Conservation (phyloP, 2,888 invertebrate species). For the Meloe dianella region DNA sequence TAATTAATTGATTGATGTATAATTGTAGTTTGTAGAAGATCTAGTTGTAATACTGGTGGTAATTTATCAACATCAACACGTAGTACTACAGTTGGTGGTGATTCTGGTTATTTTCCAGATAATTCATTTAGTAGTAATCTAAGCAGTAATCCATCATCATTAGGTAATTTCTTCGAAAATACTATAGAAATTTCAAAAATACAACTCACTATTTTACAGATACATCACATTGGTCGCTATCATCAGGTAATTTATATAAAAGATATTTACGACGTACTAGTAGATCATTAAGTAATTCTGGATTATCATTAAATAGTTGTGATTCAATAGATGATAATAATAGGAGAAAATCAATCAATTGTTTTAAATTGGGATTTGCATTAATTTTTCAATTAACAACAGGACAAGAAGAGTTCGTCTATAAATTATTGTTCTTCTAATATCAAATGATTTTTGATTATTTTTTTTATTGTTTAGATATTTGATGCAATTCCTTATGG, state of each 20-base stretch:
- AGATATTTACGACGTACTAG: conserved; percentile 63
- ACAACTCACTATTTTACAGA: conserved; percentile 12
- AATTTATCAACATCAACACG: conserved; percentile 48
- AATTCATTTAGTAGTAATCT: conserved; percentile 50
- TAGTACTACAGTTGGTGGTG: conserved; percentile 46
- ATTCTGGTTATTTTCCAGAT: conserved; percentile 52
- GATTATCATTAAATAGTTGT: conserved; percentile 41
- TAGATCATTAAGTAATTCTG: conserved; percentile 63
- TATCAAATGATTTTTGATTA: background rate
- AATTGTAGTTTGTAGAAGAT: conserved; percentile 47
- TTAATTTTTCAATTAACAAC: conserved; percentile 67
- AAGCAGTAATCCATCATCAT: conserved; percentile 46
- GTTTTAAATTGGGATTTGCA: conserved; percentile 69
- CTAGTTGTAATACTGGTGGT: conserved; percentile 44
- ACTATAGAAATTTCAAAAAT: conserved; percentile 16
- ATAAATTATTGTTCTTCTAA: too few species aligned
- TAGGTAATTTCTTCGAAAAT: conserved; percentile 34
- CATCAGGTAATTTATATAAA: conserved; percentile 61
- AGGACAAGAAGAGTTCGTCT: conserved; percentile 62
- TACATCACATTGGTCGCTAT: conserved; percentile 52
- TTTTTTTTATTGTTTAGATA: conserved; percentile 15
- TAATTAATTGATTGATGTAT: background rate
- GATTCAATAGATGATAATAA: conserved; percentile 38
- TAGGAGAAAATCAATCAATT: conserved; percentile 35
- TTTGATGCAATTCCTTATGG: conserved; percentile 71